Base-by-base conservation (phyloP, 2,797 vertebrate genomes). In the Xenopus petersii region DNA sequence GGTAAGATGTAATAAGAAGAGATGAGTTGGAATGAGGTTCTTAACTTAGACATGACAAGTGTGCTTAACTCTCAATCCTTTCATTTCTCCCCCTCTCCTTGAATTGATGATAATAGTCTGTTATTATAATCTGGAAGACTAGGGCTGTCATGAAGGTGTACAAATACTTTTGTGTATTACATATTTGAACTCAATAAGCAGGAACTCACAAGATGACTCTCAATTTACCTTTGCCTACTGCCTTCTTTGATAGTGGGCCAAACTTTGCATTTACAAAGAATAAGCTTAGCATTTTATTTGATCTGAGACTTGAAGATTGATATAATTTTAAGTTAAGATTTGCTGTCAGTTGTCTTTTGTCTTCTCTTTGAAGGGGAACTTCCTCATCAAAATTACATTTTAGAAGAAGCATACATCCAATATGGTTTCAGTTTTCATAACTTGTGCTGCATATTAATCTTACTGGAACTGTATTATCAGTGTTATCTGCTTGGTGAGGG, bases 221-320 rank as follows among this genome's bases (percentile, higher is more conserved):
- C 36, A 81, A 47, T 49, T 67, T 75, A 70, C 75, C 17, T 36
- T 67, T 17, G 81, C 75, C 13, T 12, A 64, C 76, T 71, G 66
- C 26, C 55, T 30, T 79, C 36, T 85, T 83, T 86, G 81, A 86
- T 81, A 59, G 56, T 10, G 75, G 75, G 80, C 81, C 81, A 83
- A 82, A 48, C 17, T 65, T 58, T 73, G 64, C 72, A 81, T 75
- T 73, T 48, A 63, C 3, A 2, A 63, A 63, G 15, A 63, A 36
- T 36, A 63, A 9, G 36, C 6, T 42, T 9, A 42, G 36, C 5
- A 42, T 42, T 51, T 51, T 13, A 51, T 51, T 12, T 51, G 49
- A 12, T 12, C 11, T 3, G 15, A 51, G 49, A 51, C 2, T 12
- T 4, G 49, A 51, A 12, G 15, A 11, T 13, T 49, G 48, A 51